Percentiles rank a stretch among this genome's conserved stretches.
phyloP scores from a whole-genome alignment of 2,888 invertebrate species.

The Eristalis arbustorum region DNA sequence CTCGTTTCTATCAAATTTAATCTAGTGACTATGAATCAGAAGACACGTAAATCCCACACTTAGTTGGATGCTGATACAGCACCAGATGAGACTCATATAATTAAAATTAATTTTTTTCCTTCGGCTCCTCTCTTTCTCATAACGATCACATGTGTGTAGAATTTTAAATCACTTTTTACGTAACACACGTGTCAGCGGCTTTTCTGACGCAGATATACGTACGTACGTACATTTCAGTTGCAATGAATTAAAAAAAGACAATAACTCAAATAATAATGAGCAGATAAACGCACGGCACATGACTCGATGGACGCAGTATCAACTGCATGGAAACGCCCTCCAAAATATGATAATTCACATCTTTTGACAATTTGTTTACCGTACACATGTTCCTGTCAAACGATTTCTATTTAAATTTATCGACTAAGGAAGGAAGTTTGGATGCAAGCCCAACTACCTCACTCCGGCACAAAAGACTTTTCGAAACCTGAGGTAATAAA shows the following conservation, averaged over 20 bases:
- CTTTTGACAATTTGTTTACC: background rate
- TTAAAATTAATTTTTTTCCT: too few relatives aligned
- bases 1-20: too few relatives aligned
- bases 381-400: background rate
- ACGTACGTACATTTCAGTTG: background rate
- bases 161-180: background rate
- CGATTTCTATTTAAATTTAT: background rate
- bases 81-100: too few relatives aligned
- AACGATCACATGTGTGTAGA: too few relatives aligned
- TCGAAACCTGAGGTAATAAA: background rate
- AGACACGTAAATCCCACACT: too few relatives aligned
- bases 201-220: background rate
- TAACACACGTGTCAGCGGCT: background rate
- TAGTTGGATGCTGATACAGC: too few relatives aligned
- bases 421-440: background rate
- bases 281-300: background rate
- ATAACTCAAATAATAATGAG: background rate
- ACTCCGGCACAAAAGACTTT: background rate
- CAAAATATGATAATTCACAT: background rate
- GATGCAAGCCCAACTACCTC: background rate
- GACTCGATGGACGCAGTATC: background rate
- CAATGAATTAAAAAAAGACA: background rate
- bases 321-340: constrained; percentile 31
- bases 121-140: too few relatives aligned
- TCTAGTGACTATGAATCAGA: too few relatives aligned